These are phyloP conservation scores for Trichoplax adhaerens DNA, from an alignment of 37 sponge, comb jelly and placozoan species.

Conservation along the genomic window DNA sequence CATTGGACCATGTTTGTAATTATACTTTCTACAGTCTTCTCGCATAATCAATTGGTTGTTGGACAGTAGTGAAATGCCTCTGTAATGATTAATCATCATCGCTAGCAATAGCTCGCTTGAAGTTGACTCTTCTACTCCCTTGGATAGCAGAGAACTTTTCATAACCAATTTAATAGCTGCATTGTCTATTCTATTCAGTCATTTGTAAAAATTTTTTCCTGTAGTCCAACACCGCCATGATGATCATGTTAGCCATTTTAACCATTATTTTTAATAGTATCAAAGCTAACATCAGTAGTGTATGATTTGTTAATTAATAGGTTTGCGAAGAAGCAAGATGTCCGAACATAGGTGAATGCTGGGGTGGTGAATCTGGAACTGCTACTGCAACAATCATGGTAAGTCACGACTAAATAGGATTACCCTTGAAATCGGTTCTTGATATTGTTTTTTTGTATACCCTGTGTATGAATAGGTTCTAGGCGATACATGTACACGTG, in stretches of 20 bases:
- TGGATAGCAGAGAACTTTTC: background rate
- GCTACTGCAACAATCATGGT: conserved; percentile 99
- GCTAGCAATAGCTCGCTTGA: no score
- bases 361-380: conserved; percentile 79
- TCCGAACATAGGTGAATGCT: conserved; percentile 98
- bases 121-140: background rate
- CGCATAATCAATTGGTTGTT: no score
- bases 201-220: background rate
- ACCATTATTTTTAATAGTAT: conserved; percentile 32
- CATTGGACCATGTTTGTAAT: no score
- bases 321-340: conserved; percentile 98
- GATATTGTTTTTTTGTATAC: no score
- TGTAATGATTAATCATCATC: no score
- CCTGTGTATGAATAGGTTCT: conserved; percentile 20
- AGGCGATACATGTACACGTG: conserved; percentile 94
- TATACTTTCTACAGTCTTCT: no score
- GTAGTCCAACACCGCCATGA: background rate
- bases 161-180: background rate
- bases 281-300: conserved; percentile 11
- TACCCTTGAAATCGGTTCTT: no score
- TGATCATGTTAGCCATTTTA: background rate
- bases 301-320: conserved; percentile 13
- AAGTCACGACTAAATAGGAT: background rate
- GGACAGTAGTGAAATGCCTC: no score
- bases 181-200: background rate